Evolutionary conservation across 2,888 invertebrate species (phyloP).

Genomic region (Corbicula japonica): DNA sequence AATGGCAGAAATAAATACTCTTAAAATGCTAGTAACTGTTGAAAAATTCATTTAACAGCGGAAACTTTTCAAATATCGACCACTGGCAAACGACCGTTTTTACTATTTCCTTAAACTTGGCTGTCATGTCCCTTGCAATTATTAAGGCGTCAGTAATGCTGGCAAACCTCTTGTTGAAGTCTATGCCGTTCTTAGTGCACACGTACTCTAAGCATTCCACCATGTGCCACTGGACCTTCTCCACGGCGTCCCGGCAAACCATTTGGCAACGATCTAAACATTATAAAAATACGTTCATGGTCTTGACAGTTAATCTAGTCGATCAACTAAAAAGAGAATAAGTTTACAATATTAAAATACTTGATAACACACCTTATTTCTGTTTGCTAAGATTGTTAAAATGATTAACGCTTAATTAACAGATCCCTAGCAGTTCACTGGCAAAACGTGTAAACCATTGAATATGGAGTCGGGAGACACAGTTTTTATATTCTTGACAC

Average conservation of each 20-base stretch:
- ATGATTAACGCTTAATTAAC: too few relatives aligned
- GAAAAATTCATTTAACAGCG: slow-evolving; percentile 19
- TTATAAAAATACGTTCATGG: background rate
- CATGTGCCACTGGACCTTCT: slow-evolving; percentile 32
- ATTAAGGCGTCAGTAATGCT: slow-evolving; percentile 1
- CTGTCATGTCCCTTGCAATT: slow-evolving; percentile 18
- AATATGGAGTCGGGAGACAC: too few relatives aligned
- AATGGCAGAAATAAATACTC: too few relatives aligned
- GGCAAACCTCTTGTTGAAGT: slow-evolving; percentile 21
- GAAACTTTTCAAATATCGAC: slow-evolving; percentile 15
- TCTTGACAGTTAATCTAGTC: background rate
- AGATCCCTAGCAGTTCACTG: too few relatives aligned
- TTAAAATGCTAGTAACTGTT: slow-evolving; percentile 24
- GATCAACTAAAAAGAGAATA: too few relatives aligned
- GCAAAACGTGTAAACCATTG: too few relatives aligned
- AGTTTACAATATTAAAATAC: too few relatives aligned
- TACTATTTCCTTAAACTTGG: slow-evolving; percentile 14
- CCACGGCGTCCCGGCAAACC: slow-evolving; percentile 8
- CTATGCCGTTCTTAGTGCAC: slow-evolving; percentile 3
- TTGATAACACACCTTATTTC: too few relatives aligned
- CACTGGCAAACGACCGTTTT: slow-evolving; percentile 25
- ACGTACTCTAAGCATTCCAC: slow-evolving; percentile 16
- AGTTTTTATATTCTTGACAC: too few relatives aligned
- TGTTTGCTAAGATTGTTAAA: too few relatives aligned
- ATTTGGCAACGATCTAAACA: slow-evolving; percentile 10